A percentile compares a stretch with the other conserved stretches of the same genome.
Evolutionary conservation across 2,888 invertebrate genomes (phyloP).

Genomic region (Amphipoea oculea): DNA sequence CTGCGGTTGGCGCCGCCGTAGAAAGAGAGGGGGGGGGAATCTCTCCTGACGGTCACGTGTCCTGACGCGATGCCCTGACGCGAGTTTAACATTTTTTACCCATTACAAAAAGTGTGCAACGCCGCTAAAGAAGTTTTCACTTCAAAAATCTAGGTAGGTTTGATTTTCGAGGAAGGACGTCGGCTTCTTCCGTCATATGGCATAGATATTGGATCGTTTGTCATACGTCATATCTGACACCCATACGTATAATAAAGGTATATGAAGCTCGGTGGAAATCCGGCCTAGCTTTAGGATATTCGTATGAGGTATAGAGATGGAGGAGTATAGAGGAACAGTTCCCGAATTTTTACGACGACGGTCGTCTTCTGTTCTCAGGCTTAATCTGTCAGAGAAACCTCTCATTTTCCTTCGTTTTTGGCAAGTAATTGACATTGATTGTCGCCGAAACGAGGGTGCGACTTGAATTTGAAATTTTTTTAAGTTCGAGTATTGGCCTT

Average conservation of each 20-base stretch:
- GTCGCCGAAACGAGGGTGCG: not conserved
- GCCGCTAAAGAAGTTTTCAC: too few species aligned
- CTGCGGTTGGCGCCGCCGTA: too few species aligned
- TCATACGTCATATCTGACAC: not conserved
- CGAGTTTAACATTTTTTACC: too few species aligned
- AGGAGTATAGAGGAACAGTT: not conserved
- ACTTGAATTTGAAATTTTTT: not conserved
- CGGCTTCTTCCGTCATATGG: not conserved
- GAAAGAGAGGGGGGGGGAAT: too few species aligned
- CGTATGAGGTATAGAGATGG: not conserved
- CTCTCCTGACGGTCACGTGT: too few species aligned
- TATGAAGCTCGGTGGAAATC: not conserved
- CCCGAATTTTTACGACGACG: not conserved
- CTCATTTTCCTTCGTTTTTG: not conserved
- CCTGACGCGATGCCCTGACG: too few species aligned
- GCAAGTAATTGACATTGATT: not conserved
- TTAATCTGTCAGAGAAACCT: not conserved
- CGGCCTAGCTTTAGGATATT: constrained; percentile 2
- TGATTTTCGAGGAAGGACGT: not conserved
- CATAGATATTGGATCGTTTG: constrained; percentile 28
- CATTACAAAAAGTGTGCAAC: too few species aligned
- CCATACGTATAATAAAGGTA: not conserved
- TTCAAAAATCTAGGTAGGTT: not conserved
- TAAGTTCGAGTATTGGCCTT: not conserved
- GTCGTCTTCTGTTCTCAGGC: not conserved